Evolutionary conservation across 92 coral and sea anemone species (phyloP), one percentile per base, ranked within the genome.

Genomic region (Paramuricea clavata): DNA sequence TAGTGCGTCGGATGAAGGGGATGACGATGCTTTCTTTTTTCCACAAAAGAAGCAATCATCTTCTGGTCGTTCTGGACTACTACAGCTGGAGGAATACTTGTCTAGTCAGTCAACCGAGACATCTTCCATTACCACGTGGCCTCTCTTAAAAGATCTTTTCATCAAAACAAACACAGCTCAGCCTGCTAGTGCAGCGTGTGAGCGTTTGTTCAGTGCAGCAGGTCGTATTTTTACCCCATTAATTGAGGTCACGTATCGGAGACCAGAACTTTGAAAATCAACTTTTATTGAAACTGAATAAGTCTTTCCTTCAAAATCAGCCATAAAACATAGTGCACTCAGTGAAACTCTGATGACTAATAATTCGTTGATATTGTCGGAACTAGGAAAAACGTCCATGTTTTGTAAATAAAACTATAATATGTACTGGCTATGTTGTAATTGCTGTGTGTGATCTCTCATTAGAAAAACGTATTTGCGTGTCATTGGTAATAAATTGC

Each of bases 11-110:
- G 70, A 62, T 62, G 70, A 62, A 62, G 70, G 70, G 17, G 70
- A 62, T 62, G 70, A 28, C 8, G 77, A 70, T 70, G 77, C n/a
- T 70, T 27, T 31, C 26, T 70, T 70, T 31, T 70, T 70, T 70
- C 33, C 77, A 70, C 77, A 49, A 15, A 70, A 70, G 77, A 70
- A 70, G 77, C n/a, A 70, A 70, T 15, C 77, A 31, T 70, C 77
- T 15, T 35, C 77, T n/a, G n/a, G n/a, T n/a, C n/a, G n/a, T n/a
- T n/a, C n/a, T 70, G 77, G 77, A 70, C 26, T 70, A 32, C 26
- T 70, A 31, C 77, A 70, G 77, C 77, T 70, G 77, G 77, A 70
- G 77, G 77, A 70, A 70, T 70, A 70, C 26, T 70, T 70, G 77
- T 70, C 77, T 0, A 70, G 77, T 70, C 33, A 15, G 77, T 70